Percentiles rank a stretch among this genome's conserved stretches.
phyloP scores from a whole-genome alignment of 2,113 vertebrate genomes.

The Platysteira castanea region DNA sequence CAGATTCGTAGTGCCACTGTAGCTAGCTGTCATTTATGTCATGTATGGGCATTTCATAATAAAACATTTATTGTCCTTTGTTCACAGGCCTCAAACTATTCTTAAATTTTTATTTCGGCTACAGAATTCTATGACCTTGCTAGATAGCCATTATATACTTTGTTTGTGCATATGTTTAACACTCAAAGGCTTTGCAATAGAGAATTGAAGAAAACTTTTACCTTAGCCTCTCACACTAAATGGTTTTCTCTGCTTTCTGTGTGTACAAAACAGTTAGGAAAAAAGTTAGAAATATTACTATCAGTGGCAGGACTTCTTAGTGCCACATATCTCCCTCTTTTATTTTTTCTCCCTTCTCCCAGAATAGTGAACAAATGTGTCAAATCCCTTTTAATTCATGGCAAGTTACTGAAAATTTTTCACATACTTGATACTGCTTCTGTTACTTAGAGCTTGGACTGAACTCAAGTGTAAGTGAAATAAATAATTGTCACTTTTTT shows the following conservation, averaged over 20 bases:
- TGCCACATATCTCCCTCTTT: background rate
- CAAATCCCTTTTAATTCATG: background rate
- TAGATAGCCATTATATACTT: background rate
- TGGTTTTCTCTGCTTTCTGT: background rate
- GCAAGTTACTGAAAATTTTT: background rate
- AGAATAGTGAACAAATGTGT: background rate
- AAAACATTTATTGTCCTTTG: background rate
- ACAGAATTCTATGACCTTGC: background rate
- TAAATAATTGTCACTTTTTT: background rate
- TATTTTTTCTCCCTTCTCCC: accelerated
- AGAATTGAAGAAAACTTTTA: background rate
- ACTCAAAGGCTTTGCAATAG: background rate
- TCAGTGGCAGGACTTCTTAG: background rate
- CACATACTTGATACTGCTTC: background rate
- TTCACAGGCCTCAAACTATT: background rate
- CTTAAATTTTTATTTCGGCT: background rate
- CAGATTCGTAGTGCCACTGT: background rate
- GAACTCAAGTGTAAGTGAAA: background rate
- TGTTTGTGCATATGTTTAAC: background rate
- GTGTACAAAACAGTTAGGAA: background rate
- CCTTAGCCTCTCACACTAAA: background rate
- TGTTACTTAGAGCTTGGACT: background rate
- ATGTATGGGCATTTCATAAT: background rate
- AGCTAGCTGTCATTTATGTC: background rate
- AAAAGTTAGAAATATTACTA: background rate